phyloP scores from a whole-genome alignment of 2,113 vertebrate species.

The Anser cygnoides region DNA sequence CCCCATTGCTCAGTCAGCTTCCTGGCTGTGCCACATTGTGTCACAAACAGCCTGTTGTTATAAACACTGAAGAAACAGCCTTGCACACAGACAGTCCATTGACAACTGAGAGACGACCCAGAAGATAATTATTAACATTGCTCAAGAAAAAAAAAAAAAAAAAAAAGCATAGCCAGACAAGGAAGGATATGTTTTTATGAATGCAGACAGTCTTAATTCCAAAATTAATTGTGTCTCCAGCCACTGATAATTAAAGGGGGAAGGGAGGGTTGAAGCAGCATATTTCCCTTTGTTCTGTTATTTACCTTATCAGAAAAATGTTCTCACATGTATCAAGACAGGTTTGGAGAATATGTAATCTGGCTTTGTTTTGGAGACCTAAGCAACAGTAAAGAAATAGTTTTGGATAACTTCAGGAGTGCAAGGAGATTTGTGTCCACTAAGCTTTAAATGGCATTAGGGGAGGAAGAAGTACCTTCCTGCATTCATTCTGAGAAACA shows the following conservation, averaged over 20 bases:
- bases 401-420: not conserved
- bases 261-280: not conserved
- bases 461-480: not conserved
- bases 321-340: not conserved
- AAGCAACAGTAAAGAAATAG: not conserved
- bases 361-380: not conserved
- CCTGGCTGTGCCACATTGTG: not conserved
- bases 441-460: not conserved
- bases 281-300: constrained; percentile 24
- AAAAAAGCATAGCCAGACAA: not conserved
- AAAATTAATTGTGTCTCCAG: constrained; percentile 54
- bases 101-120: constrained; percentile 25
- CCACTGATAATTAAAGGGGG: constrained; percentile 27
- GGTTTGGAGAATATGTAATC: not conserved
- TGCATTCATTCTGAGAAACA: not conserved
- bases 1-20: not conserved
- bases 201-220: constrained; percentile 51
- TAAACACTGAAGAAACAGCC: not conserved
- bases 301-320: constrained; percentile 53
- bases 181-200: constrained; percentile 47
- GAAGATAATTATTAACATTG: constrained; percentile 42
- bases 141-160: not conserved
- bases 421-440: not conserved
- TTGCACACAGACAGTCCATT: constrained; percentile 22
- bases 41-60: constrained; percentile 52